Base-by-base conservation (phyloP, 2,113 vertebrate genomes). In the Ochotona princeps region DNA sequence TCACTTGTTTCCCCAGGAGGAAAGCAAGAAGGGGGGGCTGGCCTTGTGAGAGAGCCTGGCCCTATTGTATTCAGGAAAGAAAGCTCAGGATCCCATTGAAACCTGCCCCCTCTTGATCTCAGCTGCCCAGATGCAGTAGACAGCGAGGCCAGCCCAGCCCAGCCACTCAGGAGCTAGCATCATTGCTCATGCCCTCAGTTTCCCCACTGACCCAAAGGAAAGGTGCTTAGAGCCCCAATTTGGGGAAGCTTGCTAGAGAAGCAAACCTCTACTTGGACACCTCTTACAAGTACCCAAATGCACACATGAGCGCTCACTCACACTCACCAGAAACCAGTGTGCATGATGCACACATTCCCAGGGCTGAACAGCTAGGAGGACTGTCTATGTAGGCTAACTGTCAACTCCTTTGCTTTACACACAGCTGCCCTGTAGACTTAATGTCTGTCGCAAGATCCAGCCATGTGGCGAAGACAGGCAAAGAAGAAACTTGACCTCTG, bases 1-100 rank as follows among this genome's bases (percentile, higher is more conserved):
- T 38, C 96, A 51, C 87, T 93, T 93, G 67, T 93, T 54, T 88
- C 8, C 54, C 91, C 93, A 88, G 30, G 61, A 96, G 26, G 69
- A 21, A 85, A 84, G 38, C 44, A 35, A 91, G 67, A 47, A 51
- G 17, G 10, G 76, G 73, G 23, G 38, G 47, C 28, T 32, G 35
- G 57, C 74, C 38, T 72, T 4, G 44, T 44, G 83, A 70, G 12
- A 60, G 20, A 92, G 73, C 66, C 44, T 1, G 0, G 76, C 49
- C 38, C 54, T 83, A 63, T 21, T 26, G 2, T 13, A 17, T 72
- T 30, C 7, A 2, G 25, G 30, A 93, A 26, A 23, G 60, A 20
- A 66, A 65, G 15, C 15, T 35, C 49, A 17, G 38, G 76, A 38
- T 32, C 90, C 8, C n/a, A 30, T 0, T 18, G 15, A 14, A 72